Evolutionary conservation across 2,113 vertebrate genomes (phyloP).

Genomic region (Eidolon helvum): DNA sequence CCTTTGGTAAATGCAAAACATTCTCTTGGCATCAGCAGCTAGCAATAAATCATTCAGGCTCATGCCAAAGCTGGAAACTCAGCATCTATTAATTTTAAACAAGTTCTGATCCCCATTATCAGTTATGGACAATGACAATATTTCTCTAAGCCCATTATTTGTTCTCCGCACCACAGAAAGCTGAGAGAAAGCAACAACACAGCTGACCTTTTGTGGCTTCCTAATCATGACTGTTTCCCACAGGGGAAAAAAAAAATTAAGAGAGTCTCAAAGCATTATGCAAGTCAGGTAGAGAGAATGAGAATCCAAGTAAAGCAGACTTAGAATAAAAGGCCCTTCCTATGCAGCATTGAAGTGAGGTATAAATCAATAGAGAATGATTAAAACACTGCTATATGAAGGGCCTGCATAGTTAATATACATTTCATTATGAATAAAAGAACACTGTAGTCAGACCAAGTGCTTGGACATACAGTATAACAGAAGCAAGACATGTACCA

Average conservation of each 20-base stretch:
- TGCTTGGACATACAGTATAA: neutral
- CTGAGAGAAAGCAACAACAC: slow-evolving; percentile 37
- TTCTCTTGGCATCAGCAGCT: slow-evolving; percentile 49
- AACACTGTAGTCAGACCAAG: slow-evolving; percentile 21
- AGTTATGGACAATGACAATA: slow-evolving; percentile 49
- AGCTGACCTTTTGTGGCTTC: slow-evolving; percentile 47
- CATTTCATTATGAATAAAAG: slow-evolving; percentile 71
- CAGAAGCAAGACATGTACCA: neutral
- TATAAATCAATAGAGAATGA: slow-evolving; percentile 84
- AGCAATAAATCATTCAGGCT: slow-evolving; percentile 69
- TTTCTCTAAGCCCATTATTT: slow-evolving; percentile 55
- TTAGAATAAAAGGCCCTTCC: slow-evolving; percentile 74
- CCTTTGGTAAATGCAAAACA: slow-evolving; percentile 50
- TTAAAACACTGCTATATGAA: slow-evolving; percentile 80
- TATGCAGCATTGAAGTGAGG: slow-evolving; percentile 76
- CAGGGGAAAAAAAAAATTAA: slow-evolving; percentile 29
- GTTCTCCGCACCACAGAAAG: slow-evolving; percentile 40
- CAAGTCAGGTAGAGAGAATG: slow-evolving; percentile 74
- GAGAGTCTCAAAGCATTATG: slow-evolving; percentile 70
- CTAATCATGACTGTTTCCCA: slow-evolving; percentile 56
- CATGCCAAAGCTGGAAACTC: slow-evolving; percentile 46
- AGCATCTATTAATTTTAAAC: slow-evolving; percentile 71
- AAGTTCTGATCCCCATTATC: slow-evolving; percentile 31
- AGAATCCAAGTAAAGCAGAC: slow-evolving; percentile 69
- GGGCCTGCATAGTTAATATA: slow-evolving; percentile 76